phyloP scores from a whole-genome alignment of 2,797 vertebrate species.

The Bufotes viridis region DNA sequence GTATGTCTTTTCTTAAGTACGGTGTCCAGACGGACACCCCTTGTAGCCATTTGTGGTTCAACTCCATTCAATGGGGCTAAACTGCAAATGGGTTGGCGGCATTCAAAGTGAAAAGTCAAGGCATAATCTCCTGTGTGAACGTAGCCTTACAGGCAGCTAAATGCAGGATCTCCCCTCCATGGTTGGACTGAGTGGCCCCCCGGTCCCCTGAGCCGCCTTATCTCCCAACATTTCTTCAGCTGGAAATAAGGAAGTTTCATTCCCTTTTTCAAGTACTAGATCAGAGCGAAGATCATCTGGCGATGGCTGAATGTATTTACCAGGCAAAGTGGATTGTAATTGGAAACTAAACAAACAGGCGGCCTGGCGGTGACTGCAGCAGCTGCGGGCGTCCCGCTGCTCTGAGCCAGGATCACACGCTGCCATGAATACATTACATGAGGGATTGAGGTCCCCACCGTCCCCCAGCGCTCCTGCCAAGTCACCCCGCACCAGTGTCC shows the following conservation, averaged over 20 bases:
- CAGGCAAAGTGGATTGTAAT: conserved; percentile 53
- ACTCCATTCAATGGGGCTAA: too few relatives aligned
- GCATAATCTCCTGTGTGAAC: too few relatives aligned
- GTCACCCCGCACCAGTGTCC: neutral
- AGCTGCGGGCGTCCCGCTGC: conserved; percentile 51
- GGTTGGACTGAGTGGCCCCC: too few relatives aligned
- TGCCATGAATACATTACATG: conserved; percentile 15
- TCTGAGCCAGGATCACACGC: conserved; percentile 36
- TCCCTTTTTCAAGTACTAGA: neutral
- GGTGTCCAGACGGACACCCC: too few relatives aligned
- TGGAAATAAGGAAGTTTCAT: neutral
- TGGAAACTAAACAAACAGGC: conserved; percentile 52
- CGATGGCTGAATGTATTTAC: conserved; percentile 24
- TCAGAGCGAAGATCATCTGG: conserved; percentile 36
- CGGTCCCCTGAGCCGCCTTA: neutral
- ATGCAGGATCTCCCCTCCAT: too few relatives aligned
- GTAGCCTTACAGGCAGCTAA: too few relatives aligned
- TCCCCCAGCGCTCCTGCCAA: neutral
- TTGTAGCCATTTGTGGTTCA: too few relatives aligned
- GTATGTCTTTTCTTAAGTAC: too few relatives aligned
- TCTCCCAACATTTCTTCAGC: neutral
- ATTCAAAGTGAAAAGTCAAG: too few relatives aligned
- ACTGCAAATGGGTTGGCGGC: too few relatives aligned
- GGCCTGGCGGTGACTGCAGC: conserved; percentile 2
- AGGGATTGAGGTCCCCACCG: neutral